A percentile compares a stretch with the other conserved stretches of the same genome.
Evolutionary conservation across 1,140 invertebrate species (phyloP).

Genomic region (Sarcophaga peregrina): DNA sequence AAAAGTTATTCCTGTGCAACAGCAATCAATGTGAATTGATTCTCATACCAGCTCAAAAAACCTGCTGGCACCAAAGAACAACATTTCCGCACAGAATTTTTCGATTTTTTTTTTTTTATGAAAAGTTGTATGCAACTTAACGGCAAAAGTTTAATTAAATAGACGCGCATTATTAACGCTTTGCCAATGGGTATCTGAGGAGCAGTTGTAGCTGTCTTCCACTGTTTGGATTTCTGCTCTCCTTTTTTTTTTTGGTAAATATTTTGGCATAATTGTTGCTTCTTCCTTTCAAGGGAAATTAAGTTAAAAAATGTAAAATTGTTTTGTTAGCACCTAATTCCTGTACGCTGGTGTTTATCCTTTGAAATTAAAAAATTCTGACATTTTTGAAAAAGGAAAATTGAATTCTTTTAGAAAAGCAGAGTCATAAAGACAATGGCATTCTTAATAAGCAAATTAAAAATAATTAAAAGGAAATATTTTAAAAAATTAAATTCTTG

Average conservation of each 20-base stretch:
- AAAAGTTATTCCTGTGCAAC: constrained; percentile 26
- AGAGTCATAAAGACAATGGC: constrained; percentile 24
- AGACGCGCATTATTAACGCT: constrained; percentile 41
- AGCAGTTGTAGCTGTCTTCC: constrained; percentile 16
- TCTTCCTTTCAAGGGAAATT: constrained; percentile 49
- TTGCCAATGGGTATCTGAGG: constrained; percentile 35
- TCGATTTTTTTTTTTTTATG: not conserved
- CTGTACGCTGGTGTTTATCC: constrained; percentile 53
- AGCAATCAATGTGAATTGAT: constrained; percentile 22
- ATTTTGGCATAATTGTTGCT: constrained; percentile 14
- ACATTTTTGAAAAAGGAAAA: constrained; percentile 32
- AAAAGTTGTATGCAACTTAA: constrained; percentile 43
- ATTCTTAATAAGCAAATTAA: not conserved
- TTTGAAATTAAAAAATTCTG: constrained; percentile 18
- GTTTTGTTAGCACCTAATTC: constrained; percentile 66
- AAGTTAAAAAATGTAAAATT: constrained; percentile 65
- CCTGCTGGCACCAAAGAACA: not conserved
- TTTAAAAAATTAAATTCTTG: no score
- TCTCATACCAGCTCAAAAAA: not conserved
- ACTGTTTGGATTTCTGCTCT: no score
- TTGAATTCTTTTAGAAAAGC: not conserved
- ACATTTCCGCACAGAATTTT: not conserved
- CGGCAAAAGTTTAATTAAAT: constrained; percentile 48
- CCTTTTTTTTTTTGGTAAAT: not conserved
- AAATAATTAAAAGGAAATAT: no score